Percentiles rank a stretch among this genome's conserved stretches.
These are phyloP conservation scores for Aselliscus stoliczkanus DNA, from an alignment of 2,797 vertebrate species.

Conservation along the genomic window DNA sequence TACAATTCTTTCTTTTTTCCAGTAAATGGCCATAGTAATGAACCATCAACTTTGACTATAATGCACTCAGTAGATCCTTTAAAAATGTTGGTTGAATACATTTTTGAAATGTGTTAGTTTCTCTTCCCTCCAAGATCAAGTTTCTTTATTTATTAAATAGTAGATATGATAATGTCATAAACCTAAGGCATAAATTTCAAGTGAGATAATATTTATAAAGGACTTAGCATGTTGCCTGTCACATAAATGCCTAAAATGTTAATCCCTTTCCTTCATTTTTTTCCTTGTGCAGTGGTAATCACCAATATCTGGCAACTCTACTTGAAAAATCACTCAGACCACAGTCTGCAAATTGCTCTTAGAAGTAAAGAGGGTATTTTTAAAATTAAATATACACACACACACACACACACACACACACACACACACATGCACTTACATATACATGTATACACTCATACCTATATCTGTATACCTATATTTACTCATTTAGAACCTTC, in stretches of 20 bases:
- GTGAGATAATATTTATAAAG: background rate
- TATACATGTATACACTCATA: background rate
- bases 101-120: background rate
- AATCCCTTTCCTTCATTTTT: background rate
- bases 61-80: background rate
- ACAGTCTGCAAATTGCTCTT: background rate
- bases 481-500: background rate
- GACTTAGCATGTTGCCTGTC: background rate
- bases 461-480: background rate
- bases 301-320: background rate
- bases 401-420: accelerated
- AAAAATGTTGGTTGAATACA: background rate
- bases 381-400: too few relatives aligned
- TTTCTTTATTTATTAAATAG: background rate
- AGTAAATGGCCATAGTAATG: background rate
- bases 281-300: background rate
- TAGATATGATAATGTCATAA: background rate
- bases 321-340: background rate
- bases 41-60: background rate
- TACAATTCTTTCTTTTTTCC: background rate
- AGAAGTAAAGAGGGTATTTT: background rate
- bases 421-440: accelerated
- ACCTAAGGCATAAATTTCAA: background rate
- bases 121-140: background rate
- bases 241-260: background rate